Percentiles rank a stretch among this genome's conserved stretches.
Conservation (phyloP, 2,797 vertebrate species). For the Pseudopleuronectes americanus region DNA sequence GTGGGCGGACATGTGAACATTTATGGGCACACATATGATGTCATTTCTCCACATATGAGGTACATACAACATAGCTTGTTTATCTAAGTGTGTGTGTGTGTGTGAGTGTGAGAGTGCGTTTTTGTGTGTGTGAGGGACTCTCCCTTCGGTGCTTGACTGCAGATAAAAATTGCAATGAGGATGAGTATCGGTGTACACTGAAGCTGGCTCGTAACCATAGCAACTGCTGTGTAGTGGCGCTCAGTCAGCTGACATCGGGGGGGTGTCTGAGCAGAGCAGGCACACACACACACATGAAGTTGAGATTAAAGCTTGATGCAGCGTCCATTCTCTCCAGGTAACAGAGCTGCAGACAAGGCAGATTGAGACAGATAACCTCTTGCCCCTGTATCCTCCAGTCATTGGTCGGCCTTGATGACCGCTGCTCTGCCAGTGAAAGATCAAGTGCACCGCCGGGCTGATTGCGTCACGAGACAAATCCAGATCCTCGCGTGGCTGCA, state of each 20-base stretch:
- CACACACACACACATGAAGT: conserved; percentile 29
- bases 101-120: background rate
- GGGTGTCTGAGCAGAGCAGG: conserved; percentile 64
- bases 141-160: conserved; percentile 65
- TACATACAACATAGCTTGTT: conserved; percentile 11
- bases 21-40: conserved; percentile 26
- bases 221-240: conserved; percentile 80
- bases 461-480: conserved; percentile 54
- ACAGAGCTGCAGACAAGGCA: conserved; percentile 7
- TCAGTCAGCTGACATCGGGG: conserved; percentile 76
- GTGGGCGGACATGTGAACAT: conserved; percentile 56
- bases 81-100: background rate
- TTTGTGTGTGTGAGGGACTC: conserved; percentile 29
- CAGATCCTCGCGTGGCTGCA: conserved; percentile 46
- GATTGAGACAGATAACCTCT: conserved; percentile 55
- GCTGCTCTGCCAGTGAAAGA: conserved; percentile 62
- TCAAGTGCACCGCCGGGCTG: conserved; percentile 53
- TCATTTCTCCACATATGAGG: conserved; percentile 26
- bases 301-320: conserved; percentile 52
- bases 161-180: conserved; percentile 76
- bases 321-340: conserved; percentile 32
- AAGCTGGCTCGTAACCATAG: conserved; percentile 81
- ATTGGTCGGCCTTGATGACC: conserved; percentile 60
- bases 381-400: conserved; percentile 25
- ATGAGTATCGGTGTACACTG: conserved; percentile 75